A percentile compares a stretch with the other conserved stretches of the same genome.
These are phyloP conservation scores for Chelon auratus DNA, from an alignment of 2,797 vertebrate genomes.

Conservation along the genomic window DNA sequence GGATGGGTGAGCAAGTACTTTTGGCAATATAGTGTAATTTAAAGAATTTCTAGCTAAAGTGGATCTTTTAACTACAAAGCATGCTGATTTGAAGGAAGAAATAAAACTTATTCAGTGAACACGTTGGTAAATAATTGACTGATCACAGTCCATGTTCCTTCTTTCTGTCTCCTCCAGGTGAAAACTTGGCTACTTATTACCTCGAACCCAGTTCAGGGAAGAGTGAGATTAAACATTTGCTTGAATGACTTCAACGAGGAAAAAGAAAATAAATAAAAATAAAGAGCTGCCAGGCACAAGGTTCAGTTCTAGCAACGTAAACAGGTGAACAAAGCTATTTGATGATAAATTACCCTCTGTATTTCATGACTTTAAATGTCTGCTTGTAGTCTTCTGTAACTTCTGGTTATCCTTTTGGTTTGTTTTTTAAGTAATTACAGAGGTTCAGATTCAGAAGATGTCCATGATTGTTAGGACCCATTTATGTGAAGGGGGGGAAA, in stretches of 20 bases:
- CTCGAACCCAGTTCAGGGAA: slow-evolving; percentile 6
- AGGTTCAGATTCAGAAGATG: neutral
- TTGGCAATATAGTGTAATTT: too few relatives aligned
- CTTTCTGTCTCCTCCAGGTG: slow-evolving; percentile 9
- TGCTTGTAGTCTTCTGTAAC: neutral
- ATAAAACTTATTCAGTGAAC: slow-evolving; percentile 34
- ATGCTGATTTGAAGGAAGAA: neutral
- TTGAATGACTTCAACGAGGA: neutral
- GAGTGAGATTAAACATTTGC: slow-evolving; percentile 61
- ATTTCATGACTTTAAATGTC: neutral
- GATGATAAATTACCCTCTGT: neutral
- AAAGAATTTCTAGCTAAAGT: neutral
- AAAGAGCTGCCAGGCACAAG: slow-evolving; percentile 17
- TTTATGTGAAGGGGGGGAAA: neutral
- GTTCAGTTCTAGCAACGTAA: slow-evolving; percentile 1
- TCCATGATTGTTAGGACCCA: neutral
- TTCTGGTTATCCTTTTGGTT: neutral
- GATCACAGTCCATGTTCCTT: slow-evolving; percentile 23
- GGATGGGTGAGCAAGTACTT: too few relatives aligned
- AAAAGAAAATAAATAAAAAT: too few relatives aligned
- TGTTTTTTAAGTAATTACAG: neutral
- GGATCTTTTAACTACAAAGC: neutral
- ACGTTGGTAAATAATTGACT: slow-evolving; percentile 59
- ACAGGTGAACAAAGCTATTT: neutral
- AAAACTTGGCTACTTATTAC: slow-evolving; percentile 58